Evolutionary conservation across 2,113 vertebrate genomes (phyloP).

Genomic region (Odontophorus gujanensis): DNA sequence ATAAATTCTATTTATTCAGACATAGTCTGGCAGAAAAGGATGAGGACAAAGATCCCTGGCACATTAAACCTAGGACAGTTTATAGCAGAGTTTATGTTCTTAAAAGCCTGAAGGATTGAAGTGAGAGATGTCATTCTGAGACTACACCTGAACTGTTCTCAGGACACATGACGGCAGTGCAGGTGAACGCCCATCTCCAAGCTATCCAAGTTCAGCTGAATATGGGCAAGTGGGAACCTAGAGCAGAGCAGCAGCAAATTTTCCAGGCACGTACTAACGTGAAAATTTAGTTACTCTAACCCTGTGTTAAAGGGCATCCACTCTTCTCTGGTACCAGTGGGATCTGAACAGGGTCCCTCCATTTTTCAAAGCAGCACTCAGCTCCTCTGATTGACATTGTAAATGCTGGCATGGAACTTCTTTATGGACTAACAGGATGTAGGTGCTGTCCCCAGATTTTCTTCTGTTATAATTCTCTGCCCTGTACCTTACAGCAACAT

Average conservation of each 20-base stretch:
- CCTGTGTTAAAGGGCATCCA: not conserved
- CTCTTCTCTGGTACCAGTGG: not conserved
- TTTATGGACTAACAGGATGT: not conserved
- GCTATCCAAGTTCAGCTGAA: not conserved
- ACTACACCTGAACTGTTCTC: not conserved
- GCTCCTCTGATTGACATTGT: not conserved
- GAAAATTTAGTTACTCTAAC: not conserved
- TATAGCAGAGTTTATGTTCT: not conserved
- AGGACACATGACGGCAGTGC: not conserved
- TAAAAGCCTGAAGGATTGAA: not conserved
- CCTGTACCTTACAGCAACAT: not conserved
- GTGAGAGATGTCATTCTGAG: not conserved
- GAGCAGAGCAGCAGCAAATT: not conserved
- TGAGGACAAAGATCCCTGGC: not conserved
- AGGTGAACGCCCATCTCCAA: not conserved
- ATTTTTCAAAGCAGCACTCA: not conserved
- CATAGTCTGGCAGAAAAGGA: not conserved
- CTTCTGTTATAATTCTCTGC: not conserved
- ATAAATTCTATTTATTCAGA: fast-evolving
- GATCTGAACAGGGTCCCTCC: not conserved
- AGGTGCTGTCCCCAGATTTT: fast-evolving
- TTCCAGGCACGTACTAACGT: fast-evolving
- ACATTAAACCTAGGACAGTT: not conserved
- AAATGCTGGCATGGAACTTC: not conserved
- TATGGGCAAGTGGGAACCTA: not conserved